phyloP scores from a whole-genome alignment of 2,113 vertebrate species.

The Siniperca knerii region DNA sequence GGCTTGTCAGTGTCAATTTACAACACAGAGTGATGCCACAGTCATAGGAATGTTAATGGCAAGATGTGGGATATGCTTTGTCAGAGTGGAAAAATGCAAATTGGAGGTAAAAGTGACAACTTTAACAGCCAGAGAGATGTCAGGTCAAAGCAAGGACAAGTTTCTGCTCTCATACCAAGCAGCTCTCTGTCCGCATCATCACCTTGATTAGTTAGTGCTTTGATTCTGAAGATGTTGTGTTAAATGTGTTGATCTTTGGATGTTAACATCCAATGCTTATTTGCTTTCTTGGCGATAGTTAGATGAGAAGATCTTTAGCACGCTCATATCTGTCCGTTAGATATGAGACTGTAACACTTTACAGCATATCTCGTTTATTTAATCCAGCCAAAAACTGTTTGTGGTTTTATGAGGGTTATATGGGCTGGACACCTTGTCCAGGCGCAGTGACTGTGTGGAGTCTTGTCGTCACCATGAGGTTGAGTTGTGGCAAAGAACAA shows the following conservation, averaged over 20 bases:
- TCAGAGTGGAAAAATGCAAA: conserved; percentile 45
- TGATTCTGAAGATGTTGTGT: not conserved
- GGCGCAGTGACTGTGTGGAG: too few species aligned
- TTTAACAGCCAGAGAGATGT: conserved; percentile 26
- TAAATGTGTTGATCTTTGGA: not conserved
- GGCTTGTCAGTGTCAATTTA: conserved; percentile 51
- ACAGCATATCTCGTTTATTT: not conserved
- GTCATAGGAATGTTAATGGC: conserved; percentile 56
- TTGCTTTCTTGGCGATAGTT: too few species aligned
- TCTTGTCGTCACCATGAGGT: too few species aligned
- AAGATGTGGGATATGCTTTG: conserved; percentile 25
- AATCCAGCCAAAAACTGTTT: not conserved
- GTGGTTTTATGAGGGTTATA: too few species aligned
- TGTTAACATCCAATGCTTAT: not conserved
- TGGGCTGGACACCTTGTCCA: too few species aligned
- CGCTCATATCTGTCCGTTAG: not conserved
- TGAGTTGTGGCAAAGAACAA: too few species aligned
- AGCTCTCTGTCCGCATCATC: not conserved
- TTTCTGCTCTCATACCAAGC: conserved; percentile 39
- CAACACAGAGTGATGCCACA: conserved; percentile 7
- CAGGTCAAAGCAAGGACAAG: conserved; percentile 51
- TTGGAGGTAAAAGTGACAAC: conserved; percentile 48
- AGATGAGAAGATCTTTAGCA: not conserved
- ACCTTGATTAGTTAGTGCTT: conserved; percentile 3
- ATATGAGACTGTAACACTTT: not conserved